Percentiles rank a stretch among this genome's conserved stretches.
These are phyloP conservation scores for Heterodera filipjevi DNA, from an alignment of 2,888 invertebrate genomes.

Conservation along the genomic window DNA sequence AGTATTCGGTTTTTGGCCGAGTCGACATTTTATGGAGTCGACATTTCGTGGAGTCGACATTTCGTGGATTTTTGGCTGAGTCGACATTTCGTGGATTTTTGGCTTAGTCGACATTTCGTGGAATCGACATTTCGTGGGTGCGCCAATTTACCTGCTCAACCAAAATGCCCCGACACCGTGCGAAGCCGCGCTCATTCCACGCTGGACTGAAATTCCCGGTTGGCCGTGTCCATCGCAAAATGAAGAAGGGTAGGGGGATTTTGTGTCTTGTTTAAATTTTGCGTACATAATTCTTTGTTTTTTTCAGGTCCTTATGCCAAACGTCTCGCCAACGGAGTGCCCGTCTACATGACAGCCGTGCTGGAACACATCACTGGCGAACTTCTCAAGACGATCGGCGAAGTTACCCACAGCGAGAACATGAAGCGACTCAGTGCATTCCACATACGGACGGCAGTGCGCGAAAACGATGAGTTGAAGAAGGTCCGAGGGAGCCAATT, in stretches of 20 bases:
- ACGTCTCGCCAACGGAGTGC: slow-evolving; percentile 2
- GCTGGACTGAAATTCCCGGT: neutral
- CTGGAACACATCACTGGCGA: neutral
- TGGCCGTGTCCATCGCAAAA: neutral
- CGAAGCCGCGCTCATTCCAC: neutral
- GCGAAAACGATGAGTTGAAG: neutral
- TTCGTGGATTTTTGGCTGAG: too few relatives aligned
- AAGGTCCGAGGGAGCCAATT: neutral
- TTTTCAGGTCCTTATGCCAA: neutral
- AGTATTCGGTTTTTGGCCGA: too few relatives aligned
- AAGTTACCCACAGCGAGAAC: neutral
- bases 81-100: too few relatives aligned
- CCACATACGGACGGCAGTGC: neutral
- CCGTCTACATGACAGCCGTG: neutral
- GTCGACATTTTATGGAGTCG: too few relatives aligned
- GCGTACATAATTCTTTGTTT: too few relatives aligned
- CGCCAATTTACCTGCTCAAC: too few relatives aligned
- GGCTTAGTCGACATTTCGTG: too few relatives aligned
- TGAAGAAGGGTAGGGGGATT: neutral
- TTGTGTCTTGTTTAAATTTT: too few relatives aligned
- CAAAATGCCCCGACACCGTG: neutral
- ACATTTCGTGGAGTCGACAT: too few relatives aligned
- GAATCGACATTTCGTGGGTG: too few relatives aligned
- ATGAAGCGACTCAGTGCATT: neutral
- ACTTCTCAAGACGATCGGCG: neutral